Percentiles rank a stretch among this genome's conserved stretches.
Evolutionary conservation across 2,797 vertebrate genomes (phyloP).

Genomic region (Labeo calbasu): DNA sequence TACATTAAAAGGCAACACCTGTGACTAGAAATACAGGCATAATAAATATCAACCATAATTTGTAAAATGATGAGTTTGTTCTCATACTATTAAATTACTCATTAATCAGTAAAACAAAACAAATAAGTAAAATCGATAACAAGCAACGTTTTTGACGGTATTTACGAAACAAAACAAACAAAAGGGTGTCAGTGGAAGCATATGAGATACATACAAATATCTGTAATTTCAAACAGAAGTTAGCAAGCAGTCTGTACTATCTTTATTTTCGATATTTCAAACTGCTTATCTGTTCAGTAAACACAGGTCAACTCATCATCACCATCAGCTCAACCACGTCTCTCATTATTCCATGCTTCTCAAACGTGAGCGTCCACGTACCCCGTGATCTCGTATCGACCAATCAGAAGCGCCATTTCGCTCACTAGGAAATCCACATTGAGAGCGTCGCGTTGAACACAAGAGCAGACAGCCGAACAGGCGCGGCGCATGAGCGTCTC

Average conservation of each 20-base stretch:
- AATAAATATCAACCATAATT: no score
- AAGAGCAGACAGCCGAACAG: background rate
- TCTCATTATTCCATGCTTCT: constrained; percentile 59
- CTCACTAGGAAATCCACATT: constrained; percentile 56
- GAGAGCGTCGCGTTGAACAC: background rate
- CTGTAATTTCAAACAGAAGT: background rate
- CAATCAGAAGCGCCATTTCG: constrained; percentile 59
- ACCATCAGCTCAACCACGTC: background rate
- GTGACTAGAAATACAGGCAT: no score
- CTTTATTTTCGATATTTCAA: background rate
- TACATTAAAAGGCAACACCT: background rate
- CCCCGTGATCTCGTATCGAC: constrained; percentile 41
- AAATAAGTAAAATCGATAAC: no score
- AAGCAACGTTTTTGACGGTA: no score
- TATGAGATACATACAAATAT: background rate
- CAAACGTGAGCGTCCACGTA: constrained; percentile 69
- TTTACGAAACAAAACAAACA: no score
- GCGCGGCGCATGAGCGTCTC: constrained; percentile 60
- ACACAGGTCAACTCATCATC: background rate
- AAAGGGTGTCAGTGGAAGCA: no score
- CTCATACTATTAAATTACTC: no score
- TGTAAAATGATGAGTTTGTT: no score
- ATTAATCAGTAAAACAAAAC: no score
- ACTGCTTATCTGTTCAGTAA: background rate
- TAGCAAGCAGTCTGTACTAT: no score